Percentiles rank a stretch among this genome's conserved stretches.
phyloP scores from a whole-genome alignment of 2,888 invertebrate genomes.

The Dexiosoma caninum region DNA sequence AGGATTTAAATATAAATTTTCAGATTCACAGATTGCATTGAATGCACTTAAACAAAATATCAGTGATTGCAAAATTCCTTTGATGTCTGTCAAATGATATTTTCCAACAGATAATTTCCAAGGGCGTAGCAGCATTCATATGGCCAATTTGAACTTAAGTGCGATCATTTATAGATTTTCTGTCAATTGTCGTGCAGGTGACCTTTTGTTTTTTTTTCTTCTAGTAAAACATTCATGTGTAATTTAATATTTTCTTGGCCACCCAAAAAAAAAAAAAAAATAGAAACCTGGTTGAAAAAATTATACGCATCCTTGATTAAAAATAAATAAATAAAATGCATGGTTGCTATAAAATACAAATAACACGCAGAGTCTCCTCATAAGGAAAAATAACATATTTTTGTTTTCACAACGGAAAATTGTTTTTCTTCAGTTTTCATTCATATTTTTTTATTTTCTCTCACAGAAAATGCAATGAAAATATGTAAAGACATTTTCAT shows the following conservation, averaged over 20 bases:
- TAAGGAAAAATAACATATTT: conserved; percentile 11
- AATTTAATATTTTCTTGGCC: conserved; percentile 36
- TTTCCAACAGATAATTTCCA: neutral
- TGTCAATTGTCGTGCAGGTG: neutral
- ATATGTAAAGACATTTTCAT: conserved; percentile 58
- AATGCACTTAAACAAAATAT: neutral
- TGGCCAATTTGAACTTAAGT: conserved; percentile 29
- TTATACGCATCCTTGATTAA: conserved; percentile 52
- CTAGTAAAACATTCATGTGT: conserved; percentile 19
- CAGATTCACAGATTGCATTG: neutral
- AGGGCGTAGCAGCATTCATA: neutral
- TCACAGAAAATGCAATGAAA: conserved; percentile 19
- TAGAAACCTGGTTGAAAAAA: conserved; percentile 8
- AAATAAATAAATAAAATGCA: conserved; percentile 58
- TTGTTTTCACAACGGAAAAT: conserved; percentile 44
- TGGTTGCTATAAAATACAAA: conserved; percentile 44
- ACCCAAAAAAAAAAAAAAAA: neutral
- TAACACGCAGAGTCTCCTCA: conserved; percentile 8
- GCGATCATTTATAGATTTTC: neutral
- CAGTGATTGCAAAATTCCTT: neutral
- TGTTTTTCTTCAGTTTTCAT: conserved; percentile 45
- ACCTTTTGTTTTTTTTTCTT: too few relatives aligned
- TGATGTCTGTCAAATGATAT: neutral
- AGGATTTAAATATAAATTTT: neutral
- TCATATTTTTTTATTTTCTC: neutral